A percentile compares a stretch with the other conserved stretches of the same genome.
Conservation (phyloP, 2,888 invertebrate genomes). For the Hypomecis punctinalis region DNA sequence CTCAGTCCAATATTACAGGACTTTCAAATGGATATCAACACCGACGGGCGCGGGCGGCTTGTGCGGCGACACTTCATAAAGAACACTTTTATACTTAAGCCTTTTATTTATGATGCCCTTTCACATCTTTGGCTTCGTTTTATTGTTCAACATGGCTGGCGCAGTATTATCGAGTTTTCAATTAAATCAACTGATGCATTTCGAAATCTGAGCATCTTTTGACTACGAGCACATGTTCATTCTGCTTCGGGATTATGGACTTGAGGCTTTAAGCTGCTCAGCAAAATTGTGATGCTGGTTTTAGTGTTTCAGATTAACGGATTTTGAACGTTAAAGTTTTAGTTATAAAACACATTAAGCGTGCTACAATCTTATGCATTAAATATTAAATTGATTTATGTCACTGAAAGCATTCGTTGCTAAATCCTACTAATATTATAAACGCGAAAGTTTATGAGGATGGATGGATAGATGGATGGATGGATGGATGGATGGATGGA, state of each 20-base stretch:
- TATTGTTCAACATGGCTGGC: slow-evolving; percentile 66
- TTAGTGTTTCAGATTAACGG: too few relatives aligned
- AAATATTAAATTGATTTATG: too few relatives aligned
- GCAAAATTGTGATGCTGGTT: too few relatives aligned
- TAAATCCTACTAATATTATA: too few relatives aligned
- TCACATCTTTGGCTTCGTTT: slow-evolving; percentile 75
- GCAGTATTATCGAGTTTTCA: slow-evolving; percentile 65
- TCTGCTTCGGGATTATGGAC: not conserved
- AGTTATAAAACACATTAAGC: too few relatives aligned
- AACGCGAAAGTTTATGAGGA: too few relatives aligned
- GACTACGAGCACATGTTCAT: not conserved
- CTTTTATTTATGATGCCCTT: slow-evolving; percentile 82
- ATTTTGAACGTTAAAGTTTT: too few relatives aligned
- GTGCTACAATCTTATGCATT: too few relatives aligned
- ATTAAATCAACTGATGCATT: slow-evolving; percentile 50
- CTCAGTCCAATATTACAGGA: slow-evolving; percentile 78
- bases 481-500: too few relatives aligned
- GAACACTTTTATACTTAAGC: slow-evolving; percentile 82
- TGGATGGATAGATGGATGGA: too few relatives aligned
- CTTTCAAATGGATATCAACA: slow-evolving; percentile 81
- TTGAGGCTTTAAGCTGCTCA: too few relatives aligned
- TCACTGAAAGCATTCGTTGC: too few relatives aligned
- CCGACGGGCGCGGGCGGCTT: slow-evolving; percentile 62
- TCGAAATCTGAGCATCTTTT: not conserved
- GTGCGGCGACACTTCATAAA: slow-evolving; percentile 82